Conservation (phyloP, 1,140 invertebrate species). For the Halictus rubicundus region DNA sequence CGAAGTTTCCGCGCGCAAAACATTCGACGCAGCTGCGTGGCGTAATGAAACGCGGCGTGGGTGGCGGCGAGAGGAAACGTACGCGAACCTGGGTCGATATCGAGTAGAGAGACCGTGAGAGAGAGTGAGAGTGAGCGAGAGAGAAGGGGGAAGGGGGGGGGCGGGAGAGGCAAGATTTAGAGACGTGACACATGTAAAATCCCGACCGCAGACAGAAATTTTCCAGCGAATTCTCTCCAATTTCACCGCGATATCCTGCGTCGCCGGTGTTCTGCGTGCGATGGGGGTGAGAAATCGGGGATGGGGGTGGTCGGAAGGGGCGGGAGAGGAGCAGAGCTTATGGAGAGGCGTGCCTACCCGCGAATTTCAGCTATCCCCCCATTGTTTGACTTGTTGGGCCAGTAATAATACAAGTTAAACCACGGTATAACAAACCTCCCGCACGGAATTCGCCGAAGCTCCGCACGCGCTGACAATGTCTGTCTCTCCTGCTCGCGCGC, state of each 20-base stretch:
- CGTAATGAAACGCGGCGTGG: slow-evolving; percentile 50
- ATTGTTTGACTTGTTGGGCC: slow-evolving; percentile 58
- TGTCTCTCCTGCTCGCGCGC: slow-evolving; percentile 15
- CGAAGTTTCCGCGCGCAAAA: slow-evolving; percentile 38
- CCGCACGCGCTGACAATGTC: slow-evolving; percentile 46
- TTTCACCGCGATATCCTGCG: slow-evolving; percentile 49
- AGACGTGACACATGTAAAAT: slow-evolving; percentile 46
- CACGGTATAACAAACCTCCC: slow-evolving; percentile 55
- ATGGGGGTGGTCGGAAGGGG: not conserved
- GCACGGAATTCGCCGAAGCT: slow-evolving; percentile 50
- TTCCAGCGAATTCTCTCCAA: slow-evolving; percentile 55
- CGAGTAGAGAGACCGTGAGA: too few species aligned
- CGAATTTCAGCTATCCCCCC: slow-evolving; percentile 52
- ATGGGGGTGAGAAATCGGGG: not conserved
- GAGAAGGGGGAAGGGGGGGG: too few species aligned
- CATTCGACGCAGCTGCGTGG: slow-evolving; percentile 50
- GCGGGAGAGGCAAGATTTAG: slow-evolving; percentile 32
- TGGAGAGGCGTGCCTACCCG: slow-evolving; percentile 65
- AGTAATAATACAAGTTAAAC: slow-evolving; percentile 62
- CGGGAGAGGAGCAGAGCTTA: slow-evolving; percentile 54
- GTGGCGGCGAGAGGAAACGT: slow-evolving; percentile 3
- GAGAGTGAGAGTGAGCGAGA: too few species aligned
- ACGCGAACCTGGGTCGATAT: slow-evolving; percentile 3
- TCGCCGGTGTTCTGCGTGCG: slow-evolving; percentile 24
- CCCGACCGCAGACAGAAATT: slow-evolving; percentile 46